Conservation (phyloP, 1,140 invertebrate genomes). For the Stegodyphus mimosarum region DNA sequence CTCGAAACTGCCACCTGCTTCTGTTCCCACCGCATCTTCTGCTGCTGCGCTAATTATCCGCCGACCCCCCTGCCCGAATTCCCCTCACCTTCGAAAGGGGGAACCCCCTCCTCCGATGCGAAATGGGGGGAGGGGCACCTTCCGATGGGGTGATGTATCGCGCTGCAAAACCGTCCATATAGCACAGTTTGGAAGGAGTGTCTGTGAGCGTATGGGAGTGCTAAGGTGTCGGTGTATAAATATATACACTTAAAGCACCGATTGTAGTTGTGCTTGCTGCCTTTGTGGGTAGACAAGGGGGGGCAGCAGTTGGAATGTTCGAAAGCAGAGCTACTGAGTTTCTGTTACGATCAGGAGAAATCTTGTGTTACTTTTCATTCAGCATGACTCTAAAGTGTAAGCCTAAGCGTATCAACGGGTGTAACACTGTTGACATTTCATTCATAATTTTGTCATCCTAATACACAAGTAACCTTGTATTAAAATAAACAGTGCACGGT, state of each 20-base stretch:
- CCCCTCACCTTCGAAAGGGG: not conserved
- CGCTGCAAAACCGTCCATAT: conserved; percentile 37
- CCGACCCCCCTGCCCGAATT: not conserved
- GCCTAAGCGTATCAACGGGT: no score
- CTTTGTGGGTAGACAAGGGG: no score
- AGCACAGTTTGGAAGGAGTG: conserved; percentile 27
- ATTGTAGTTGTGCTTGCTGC: not conserved
- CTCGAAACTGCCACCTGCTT: conserved; percentile 33
- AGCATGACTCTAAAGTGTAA: no score
- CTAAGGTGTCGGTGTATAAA: not conserved
- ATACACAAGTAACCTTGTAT: no score
- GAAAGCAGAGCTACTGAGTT: no score
- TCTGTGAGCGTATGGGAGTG: no score
- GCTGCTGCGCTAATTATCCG: conserved; percentile 53
- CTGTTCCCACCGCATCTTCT: conserved; percentile 44
- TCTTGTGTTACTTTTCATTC: no score
- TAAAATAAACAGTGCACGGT: no score
- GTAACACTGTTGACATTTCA: no score
- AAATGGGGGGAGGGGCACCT: conserved; percentile 26
- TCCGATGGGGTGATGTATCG: conserved; percentile 53
- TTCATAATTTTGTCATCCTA: no score
- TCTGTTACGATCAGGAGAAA: no score
- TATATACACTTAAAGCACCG: not conserved
- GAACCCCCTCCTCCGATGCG: conserved; percentile 5
- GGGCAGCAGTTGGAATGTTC: no score